Evolutionary conservation across 1,140 invertebrate genomes (phyloP), one percentile per base, ranked within the genome.

Genomic region (Colletes latitarsis): DNA sequence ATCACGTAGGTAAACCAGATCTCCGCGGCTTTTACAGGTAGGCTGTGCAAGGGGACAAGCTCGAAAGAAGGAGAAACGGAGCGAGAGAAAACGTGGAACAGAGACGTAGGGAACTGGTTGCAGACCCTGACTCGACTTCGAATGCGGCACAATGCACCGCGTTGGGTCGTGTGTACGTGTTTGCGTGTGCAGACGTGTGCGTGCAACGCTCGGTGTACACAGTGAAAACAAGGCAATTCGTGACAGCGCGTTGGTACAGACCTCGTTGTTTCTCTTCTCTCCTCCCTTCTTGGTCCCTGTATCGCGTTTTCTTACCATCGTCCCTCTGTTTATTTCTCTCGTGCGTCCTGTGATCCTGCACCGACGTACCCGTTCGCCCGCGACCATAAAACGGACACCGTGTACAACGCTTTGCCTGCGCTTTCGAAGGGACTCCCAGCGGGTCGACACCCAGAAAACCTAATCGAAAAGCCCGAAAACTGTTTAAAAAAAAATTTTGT

Each of bases 171-270:
- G 68, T 53, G 68, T 77, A 84, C 84, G 79, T 79, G 80, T 80
- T 85, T 81, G 66, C 77, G 76, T 30, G 57, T 57, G 67, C 52
- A 70, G 52, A 21, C 39, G 60, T 49, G 69, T 14, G 58, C n/a
- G 52, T 55, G 43, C 12, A 19, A 41, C 57, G 74, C 75, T 60
- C 17, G 58, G 77, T 74, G 77, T 86, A 75, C 66, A 75, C 52
- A 57, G 41, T 52, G 77, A 83, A 82, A 86, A 83, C 74, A 86
- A 86, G 83, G 84, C 84, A 69, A 86, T 86, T 83, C 85, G 82
- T 81, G 85, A 83, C 77, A 72, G 76, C 55, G 66, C 66, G 53
- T n/a, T 30, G 67, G 12, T 78, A 76, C 75, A 19, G 63, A 64
- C 82, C 74, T 76, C 69, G 53, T 60, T 66, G 30, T 79, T 60